Percentiles rank a stretch among this genome's conserved stretches.
These are phyloP conservation scores for Pteria penguin DNA, from an alignment of 2,888 invertebrate genomes.

Conservation along the genomic window DNA sequence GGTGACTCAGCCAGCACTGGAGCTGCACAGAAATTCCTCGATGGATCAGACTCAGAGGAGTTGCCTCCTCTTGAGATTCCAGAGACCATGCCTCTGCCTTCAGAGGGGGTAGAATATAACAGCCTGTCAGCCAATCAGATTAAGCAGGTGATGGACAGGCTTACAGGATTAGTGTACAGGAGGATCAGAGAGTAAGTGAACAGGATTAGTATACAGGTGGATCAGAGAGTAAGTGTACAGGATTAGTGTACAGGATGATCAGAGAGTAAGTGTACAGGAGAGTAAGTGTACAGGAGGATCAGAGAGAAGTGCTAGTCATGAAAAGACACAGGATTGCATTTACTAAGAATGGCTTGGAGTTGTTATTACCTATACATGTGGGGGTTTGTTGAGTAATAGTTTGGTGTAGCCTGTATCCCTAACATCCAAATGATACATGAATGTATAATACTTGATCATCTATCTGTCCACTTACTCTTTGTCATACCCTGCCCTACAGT, in stretches of 20 bases:
- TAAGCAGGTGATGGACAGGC: conserved; percentile 72
- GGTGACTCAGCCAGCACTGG: conserved; percentile 61
- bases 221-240: conserved; percentile 75
- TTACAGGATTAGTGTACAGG: conserved; percentile 74
- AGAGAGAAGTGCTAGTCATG: too few relatives aligned
- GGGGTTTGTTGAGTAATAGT: too few relatives aligned
- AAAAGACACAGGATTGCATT: too few relatives aligned
- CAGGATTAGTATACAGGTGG: conserved; percentile 72
- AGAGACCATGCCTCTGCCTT: conserved; percentile 70
- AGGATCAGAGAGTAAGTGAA: conserved; percentile 74
- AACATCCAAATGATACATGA: too few relatives aligned
- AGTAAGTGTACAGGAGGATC: conserved; percentile 70
- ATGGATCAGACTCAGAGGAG: conserved; percentile 66
- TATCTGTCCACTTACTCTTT: too few relatives aligned
- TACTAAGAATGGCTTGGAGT: too few relatives aligned
- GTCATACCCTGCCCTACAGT: too few relatives aligned
- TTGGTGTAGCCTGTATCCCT: too few relatives aligned
- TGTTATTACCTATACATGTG: too few relatives aligned
- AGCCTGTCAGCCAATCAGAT: conserved; percentile 71
- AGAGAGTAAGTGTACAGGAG: conserved; percentile 75
- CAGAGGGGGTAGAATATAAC: conserved; percentile 74
- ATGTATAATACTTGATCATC: too few relatives aligned
- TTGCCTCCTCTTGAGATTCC: conserved; percentile 72
- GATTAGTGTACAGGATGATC: conserved; percentile 70
- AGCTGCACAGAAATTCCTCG: conserved; percentile 65